Conservation (phyloP, 2,113 vertebrate species). For the Gnathonemus echidnorhynchus region DNA sequence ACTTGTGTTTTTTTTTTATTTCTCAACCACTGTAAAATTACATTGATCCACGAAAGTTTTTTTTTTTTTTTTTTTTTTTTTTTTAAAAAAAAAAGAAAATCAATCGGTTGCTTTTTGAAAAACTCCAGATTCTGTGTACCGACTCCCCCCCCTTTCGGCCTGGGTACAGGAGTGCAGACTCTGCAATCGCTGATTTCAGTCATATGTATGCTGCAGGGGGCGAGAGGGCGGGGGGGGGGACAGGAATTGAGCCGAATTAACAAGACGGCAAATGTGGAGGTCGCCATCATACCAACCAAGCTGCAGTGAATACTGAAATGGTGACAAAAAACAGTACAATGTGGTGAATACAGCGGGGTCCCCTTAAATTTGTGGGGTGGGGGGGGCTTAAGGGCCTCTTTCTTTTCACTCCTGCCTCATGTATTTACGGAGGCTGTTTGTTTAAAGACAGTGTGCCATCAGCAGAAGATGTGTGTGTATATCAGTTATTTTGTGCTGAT, state of each 20-base stretch:
- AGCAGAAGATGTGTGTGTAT: neutral
- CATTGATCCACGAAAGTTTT: neutral
- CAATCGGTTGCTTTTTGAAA: neutral
- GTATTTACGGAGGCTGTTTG: neutral
- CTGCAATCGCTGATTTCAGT: neutral
- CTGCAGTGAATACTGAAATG: neutral
- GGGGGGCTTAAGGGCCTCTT: neutral
- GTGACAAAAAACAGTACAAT: neutral
- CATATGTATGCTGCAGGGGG: neutral
- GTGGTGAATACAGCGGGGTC: neutral
- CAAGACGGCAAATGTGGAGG: neutral
- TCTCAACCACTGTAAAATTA: slow-evolving; percentile 11
- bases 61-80: neutral
- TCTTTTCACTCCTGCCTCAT: neutral
- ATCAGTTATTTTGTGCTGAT: neutral
- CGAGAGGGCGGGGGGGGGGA: no score
- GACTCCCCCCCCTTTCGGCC: neutral
- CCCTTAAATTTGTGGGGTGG: neutral
- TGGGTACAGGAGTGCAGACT: neutral
- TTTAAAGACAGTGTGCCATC: neutral
- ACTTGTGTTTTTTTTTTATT: neutral
- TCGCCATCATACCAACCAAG: neutral
- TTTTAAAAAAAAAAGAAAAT: neutral
- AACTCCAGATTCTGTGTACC: neutral
- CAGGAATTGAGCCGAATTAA: neutral